Conservation (phyloP, 1,140 invertebrate genomes). For the Meteorus sp. region DNA sequence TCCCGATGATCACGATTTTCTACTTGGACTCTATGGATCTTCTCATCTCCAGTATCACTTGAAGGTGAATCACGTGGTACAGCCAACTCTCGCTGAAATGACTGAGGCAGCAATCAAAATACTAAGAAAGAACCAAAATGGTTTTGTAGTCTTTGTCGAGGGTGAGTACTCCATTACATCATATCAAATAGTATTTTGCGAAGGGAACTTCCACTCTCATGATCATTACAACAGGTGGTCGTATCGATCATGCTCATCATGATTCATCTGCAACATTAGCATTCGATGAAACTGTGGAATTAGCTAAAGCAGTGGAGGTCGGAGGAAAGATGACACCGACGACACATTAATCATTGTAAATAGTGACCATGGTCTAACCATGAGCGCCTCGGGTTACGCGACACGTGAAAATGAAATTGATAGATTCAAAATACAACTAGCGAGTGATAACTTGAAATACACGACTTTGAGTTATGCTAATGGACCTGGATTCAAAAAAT, state of each 20-base stretch:
- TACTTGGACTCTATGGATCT: slow-evolving; percentile 64
- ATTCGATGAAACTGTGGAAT: slow-evolving; percentile 70
- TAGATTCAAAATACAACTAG: slow-evolving; percentile 42
- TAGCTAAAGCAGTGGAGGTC: slow-evolving; percentile 67
- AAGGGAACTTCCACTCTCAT: slow-evolving; percentile 1
- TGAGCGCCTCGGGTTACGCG: slow-evolving; percentile 70
- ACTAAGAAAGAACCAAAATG: slow-evolving; percentile 68
- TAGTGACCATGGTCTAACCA: slow-evolving; percentile 69
- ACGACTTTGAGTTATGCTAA: slow-evolving; percentile 76
- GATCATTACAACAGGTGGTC: slow-evolving; percentile 55
- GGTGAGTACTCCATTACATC: slow-evolving; percentile 46
- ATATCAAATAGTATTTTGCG: background rate
- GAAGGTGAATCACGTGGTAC: slow-evolving; percentile 60
- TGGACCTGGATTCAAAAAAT: slow-evolving; percentile 67
- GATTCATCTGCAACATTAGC: slow-evolving; percentile 66
- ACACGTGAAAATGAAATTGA: slow-evolving; percentile 71
- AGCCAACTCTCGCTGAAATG: slow-evolving; percentile 78
- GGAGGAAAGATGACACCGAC: slow-evolving; percentile 62
- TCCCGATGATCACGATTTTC: slow-evolving; percentile 56
- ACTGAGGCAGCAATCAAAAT: slow-evolving; percentile 78
- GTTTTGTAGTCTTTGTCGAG: slow-evolving; percentile 73
- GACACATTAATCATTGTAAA: slow-evolving; percentile 71
- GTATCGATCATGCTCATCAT: slow-evolving; percentile 77
- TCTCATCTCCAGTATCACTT: slow-evolving; percentile 59
- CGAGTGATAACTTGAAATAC: slow-evolving; percentile 65